These are phyloP conservation scores for Pandion haliaetus DNA, from an alignment of 2,113 vertebrate genomes.

Conservation along the genomic window DNA sequence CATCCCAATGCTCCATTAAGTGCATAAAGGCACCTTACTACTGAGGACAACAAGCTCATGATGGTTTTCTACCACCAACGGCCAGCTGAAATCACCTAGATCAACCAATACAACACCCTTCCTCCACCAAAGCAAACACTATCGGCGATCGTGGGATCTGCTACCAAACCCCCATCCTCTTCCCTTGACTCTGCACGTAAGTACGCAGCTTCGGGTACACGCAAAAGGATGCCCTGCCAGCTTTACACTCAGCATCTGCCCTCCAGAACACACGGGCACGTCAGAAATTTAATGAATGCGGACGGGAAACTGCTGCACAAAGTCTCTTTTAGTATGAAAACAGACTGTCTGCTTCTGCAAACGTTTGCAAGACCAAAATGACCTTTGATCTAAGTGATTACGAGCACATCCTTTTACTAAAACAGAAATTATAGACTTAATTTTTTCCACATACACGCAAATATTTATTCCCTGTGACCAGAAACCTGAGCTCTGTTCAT, in stretches of 20 bases:
- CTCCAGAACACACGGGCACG: too few species aligned
- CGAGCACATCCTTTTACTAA: background rate
- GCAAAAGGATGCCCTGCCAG: background rate
- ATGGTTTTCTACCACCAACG: background rate
- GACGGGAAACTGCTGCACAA: background rate
- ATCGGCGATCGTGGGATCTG: fast-evolving
- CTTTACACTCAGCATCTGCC: fast-evolving
- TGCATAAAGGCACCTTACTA: background rate
- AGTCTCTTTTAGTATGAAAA: background rate
- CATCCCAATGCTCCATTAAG: background rate
- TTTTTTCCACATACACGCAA: background rate
- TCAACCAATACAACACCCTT: background rate
- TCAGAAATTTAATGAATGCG: fast-evolving
- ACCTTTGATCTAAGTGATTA: background rate
- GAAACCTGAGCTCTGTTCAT: background rate
- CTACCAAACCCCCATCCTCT: background rate
- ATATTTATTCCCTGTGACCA: background rate
- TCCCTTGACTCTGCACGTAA: background rate
- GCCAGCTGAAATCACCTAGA: background rate
- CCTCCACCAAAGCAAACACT: background rate
- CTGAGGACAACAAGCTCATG: background rate
- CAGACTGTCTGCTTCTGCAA: background rate
- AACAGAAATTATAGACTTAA: background rate
- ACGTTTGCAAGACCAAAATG: background rate
- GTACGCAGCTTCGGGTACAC: fast-evolving